Percentiles rank a stretch among this genome's conserved stretches.
Conservation (phyloP, 2,888 invertebrate genomes). For the Cetonia aurata region DNA sequence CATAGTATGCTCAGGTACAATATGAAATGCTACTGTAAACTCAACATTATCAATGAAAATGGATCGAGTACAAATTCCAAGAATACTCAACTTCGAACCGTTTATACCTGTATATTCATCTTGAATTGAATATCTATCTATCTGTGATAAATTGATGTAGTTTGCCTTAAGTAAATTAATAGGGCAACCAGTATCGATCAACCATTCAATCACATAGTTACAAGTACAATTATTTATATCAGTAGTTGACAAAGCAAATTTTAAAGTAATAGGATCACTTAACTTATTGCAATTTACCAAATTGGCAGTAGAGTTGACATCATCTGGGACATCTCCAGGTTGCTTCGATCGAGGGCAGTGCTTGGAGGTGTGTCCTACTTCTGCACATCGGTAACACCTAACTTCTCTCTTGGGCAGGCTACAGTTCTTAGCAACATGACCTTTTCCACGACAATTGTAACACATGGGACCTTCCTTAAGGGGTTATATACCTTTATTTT, state of each 20-base stretch:
- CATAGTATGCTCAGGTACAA: slow-evolving; percentile 5
- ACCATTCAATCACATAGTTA: slow-evolving; percentile 8
- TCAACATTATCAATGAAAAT: slow-evolving; percentile 24
- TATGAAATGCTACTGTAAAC: not conserved
- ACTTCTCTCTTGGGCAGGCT: slow-evolving; percentile 22
- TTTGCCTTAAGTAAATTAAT: slow-evolving; percentile 1
- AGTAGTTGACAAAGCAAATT: slow-evolving; percentile 10
- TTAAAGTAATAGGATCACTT: slow-evolving; percentile 20
- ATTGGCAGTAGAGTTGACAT: slow-evolving; percentile 12
- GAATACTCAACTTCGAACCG: slow-evolving; percentile 7
- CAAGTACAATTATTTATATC: slow-evolving; percentile 12
- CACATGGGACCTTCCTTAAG: no score
- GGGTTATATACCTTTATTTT: no score
- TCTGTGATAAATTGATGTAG: slow-evolving; percentile 20
- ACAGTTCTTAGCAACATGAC: not conserved
- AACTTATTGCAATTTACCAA: slow-evolving; percentile 15
- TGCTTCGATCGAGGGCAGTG: slow-evolving; percentile 7
- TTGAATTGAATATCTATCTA: slow-evolving; percentile 5
- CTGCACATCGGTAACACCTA: slow-evolving; percentile 1
- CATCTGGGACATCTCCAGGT: slow-evolving; percentile 5
- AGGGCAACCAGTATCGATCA: slow-evolving; percentile 18
- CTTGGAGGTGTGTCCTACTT: slow-evolving; percentile 8
- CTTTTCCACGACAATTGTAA: slow-evolving; percentile 1
- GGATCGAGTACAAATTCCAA: slow-evolving; percentile 1
- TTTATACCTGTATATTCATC: slow-evolving; percentile 11